Conservation (phyloP, 2,888 invertebrate genomes). For the Dryococelus australis region DNA sequence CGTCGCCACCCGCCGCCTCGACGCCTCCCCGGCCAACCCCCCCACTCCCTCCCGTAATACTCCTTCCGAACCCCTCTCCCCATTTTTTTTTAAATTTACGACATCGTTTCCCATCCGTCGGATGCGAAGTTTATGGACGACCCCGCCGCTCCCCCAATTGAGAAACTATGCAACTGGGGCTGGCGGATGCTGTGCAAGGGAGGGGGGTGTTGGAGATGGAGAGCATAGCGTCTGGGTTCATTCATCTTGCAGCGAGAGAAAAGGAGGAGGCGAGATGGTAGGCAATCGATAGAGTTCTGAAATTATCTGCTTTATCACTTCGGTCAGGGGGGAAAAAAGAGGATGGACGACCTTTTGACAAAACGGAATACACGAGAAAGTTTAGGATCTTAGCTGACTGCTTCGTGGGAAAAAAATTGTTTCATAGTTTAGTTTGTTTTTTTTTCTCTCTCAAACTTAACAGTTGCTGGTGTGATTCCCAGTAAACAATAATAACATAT, state of each 20-base stretch:
- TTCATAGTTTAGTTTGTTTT: too few relatives aligned
- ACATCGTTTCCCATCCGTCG: slow-evolving; percentile 4
- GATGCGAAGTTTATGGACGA: neutral
- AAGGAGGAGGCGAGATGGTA: neutral
- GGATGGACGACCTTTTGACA: neutral
- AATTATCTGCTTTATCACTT: neutral
- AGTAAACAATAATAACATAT: too few relatives aligned
- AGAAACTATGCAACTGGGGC: neutral
- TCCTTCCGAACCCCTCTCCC: too few relatives aligned
- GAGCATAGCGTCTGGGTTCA: neutral
- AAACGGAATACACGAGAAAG: neutral
- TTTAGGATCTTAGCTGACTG: neutral
- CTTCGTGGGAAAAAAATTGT: too few relatives aligned
- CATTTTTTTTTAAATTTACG: neutral
- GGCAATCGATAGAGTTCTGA: neutral
- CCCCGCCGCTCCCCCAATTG: neutral
- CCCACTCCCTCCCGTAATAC: neutral
- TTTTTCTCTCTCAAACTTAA: too few relatives aligned
- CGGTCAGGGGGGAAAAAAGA: neutral
- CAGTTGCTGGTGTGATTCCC: too few relatives aligned
- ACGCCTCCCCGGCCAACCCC: neutral
- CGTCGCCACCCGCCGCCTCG: neutral
- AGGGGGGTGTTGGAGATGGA: neutral
- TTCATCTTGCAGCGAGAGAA: neutral
- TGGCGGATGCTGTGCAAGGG: too few relatives aligned